These are phyloP conservation scores for Harpalus rubripes DNA, from an alignment of 2,888 invertebrate species.

Conservation along the genomic window DNA sequence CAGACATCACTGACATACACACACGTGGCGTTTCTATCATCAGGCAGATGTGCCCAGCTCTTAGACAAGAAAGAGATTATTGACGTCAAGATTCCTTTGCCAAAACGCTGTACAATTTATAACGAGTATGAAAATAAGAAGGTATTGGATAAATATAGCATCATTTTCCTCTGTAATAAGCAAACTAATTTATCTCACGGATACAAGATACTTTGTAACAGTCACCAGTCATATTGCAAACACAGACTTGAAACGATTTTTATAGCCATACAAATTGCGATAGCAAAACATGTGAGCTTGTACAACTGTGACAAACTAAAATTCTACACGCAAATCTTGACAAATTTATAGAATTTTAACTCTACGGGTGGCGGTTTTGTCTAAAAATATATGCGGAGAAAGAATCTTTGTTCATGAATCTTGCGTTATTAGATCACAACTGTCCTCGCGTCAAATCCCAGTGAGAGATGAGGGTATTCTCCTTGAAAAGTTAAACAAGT, in stretches of 20 bases:
- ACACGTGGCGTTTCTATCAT: conserved; percentile 53
- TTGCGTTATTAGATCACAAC: neutral
- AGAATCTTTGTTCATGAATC: neutral
- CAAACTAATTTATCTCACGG: conserved; percentile 50
- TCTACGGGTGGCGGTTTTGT: conserved; percentile 24
- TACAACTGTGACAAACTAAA: conserved; percentile 16
- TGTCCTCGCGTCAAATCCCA: neutral
- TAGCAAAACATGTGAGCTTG: conserved; percentile 29
- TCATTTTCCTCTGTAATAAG: conserved; percentile 57
- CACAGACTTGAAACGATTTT: conserved; percentile 52
- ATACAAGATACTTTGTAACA: conserved; percentile 49
- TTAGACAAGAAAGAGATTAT: conserved; percentile 33
- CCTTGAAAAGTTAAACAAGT: neutral
- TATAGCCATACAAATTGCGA: conserved; percentile 37
- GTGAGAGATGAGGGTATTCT: neutral
- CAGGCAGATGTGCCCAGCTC: neutral
- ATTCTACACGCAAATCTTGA: conserved; percentile 40
- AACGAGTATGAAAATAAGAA: conserved; percentile 44
- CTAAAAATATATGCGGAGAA: conserved; percentile 8
- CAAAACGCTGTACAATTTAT: conserved; percentile 57
- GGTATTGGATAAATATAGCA: conserved; percentile 48
- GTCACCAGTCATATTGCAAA: conserved; percentile 36
- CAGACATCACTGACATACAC: conserved; percentile 16
- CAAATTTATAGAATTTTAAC: conserved; percentile 36
- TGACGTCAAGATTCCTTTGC: conserved; percentile 51